These are phyloP conservation scores for Hoplodrina ambigua DNA, from an alignment of 2,888 invertebrate genomes.

Conservation along the genomic window DNA sequence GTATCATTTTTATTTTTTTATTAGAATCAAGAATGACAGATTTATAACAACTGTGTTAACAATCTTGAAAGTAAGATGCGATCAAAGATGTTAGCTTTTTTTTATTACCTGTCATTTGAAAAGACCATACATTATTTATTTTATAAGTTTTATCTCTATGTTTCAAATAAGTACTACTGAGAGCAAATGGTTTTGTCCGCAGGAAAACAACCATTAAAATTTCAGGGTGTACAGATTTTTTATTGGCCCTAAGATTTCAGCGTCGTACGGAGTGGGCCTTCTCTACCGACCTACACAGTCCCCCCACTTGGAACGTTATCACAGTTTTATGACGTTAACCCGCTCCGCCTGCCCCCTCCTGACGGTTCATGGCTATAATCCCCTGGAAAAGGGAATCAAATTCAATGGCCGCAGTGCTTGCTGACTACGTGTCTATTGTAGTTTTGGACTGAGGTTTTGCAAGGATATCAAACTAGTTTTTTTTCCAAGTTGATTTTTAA, in stretches of 20 bases:
- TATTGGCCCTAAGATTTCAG: background rate
- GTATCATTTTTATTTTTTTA: no score
- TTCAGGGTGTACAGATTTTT: background rate
- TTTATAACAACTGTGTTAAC: no score
- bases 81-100: no score
- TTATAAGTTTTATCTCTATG: no score
- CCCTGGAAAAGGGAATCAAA: conserved; percentile 32
- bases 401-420: conserved; percentile 32
- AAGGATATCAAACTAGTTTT: background rate
- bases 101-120: no score
- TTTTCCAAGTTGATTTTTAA: no score
- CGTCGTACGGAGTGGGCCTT: conserved; percentile 8
- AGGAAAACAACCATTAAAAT: no score
- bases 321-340: conserved; percentile 66
- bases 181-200: no score
- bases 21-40: no score
- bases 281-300: background rate
- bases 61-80: no score
- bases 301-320: conserved; percentile 41
- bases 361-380: conserved; percentile 36
- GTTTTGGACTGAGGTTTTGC: conserved; percentile 19
- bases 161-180: no score
- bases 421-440: conserved; percentile 27
- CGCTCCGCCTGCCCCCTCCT: conserved; percentile 42
- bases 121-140: no score